phyloP scores from a whole-genome alignment of 2,113 vertebrate genomes.

The Bagarius yarrelli region DNA sequence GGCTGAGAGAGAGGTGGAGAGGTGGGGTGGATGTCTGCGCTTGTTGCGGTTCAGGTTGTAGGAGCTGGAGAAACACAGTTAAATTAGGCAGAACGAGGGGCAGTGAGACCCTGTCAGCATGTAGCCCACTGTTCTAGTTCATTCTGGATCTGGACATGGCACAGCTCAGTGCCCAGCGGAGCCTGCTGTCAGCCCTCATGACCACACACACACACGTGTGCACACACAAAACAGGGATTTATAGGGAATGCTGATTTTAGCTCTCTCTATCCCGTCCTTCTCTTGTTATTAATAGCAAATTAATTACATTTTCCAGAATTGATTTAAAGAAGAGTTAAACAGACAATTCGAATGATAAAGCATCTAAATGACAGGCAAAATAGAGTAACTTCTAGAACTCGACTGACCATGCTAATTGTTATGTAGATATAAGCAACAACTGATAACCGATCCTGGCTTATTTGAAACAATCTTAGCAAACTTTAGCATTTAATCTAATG shows the following conservation, averaged over 20 bases:
- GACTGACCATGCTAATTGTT: background rate
- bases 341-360: constrained; percentile 1
- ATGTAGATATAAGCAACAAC: background rate
- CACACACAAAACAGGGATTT: background rate
- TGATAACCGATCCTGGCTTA: background rate
- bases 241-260: constrained; percentile 19
- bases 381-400: background rate
- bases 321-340: background rate
- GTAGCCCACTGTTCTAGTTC: constrained; percentile 56
- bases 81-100: constrained; percentile 75
- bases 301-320: background rate
- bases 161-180: constrained; percentile 67
- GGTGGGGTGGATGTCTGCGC: constrained; percentile 32
- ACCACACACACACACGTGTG: constrained; percentile 46
- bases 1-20: constrained; percentile 37
- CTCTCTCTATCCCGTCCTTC: background rate
- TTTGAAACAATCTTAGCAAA: background rate
- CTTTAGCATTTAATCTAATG: background rate
- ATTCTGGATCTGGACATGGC: constrained; percentile 67
- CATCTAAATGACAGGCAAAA: background rate
- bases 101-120: constrained; percentile 70
- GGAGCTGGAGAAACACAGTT: constrained; percentile 66
- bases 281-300: constrained; percentile 5
- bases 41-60: constrained; percentile 52
- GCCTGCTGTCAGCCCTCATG: constrained; percentile 73